A percentile compares a stretch with the other conserved stretches of the same genome.
Evolutionary conservation across 2,113 vertebrate genomes (phyloP).

Genomic region (Cochlearius cochlearius): DNA sequence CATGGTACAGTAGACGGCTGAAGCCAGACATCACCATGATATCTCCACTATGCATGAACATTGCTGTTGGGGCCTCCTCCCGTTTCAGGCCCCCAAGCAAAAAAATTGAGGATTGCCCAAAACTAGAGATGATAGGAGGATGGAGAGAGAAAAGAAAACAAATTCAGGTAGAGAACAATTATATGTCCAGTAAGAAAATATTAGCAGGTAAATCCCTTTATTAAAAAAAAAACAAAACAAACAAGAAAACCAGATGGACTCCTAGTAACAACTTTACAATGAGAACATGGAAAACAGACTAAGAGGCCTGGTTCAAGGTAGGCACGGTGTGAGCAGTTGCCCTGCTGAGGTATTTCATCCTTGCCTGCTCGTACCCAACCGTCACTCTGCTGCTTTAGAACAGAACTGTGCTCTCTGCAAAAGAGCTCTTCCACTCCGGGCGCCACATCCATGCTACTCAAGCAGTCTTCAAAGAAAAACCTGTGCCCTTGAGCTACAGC

Average conservation of each 20-base stretch:
- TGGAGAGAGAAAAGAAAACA: neutral
- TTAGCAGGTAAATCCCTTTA: neutral
- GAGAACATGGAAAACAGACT: neutral
- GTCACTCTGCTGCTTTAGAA: neutral
- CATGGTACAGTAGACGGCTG: slow-evolving; percentile 92
- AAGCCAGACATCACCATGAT: slow-evolving; percentile 95
- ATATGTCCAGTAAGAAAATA: neutral
- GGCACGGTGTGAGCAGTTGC: neutral
- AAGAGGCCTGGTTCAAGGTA: neutral
- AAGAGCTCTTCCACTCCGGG: neutral
- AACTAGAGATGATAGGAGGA: slow-evolving; percentile 70
- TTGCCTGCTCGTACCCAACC: neutral
- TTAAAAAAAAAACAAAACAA: neutral
- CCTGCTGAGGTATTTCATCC: neutral
- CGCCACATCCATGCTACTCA: neutral
- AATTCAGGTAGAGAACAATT: neutral
- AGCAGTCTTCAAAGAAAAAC: neutral
- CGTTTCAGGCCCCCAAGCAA: slow-evolving; percentile 86
- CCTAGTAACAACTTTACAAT: neutral
- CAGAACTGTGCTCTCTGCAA: neutral
- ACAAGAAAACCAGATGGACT: neutral
- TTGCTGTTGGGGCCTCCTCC: slow-evolving; percentile 84
- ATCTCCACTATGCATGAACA: slow-evolving; percentile 95
- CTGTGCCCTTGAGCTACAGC: neutral
- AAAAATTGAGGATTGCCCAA: slow-evolving; percentile 93